phyloP scores from a whole-genome alignment of 2,797 vertebrate species.

The Neoniphon sammara region DNA sequence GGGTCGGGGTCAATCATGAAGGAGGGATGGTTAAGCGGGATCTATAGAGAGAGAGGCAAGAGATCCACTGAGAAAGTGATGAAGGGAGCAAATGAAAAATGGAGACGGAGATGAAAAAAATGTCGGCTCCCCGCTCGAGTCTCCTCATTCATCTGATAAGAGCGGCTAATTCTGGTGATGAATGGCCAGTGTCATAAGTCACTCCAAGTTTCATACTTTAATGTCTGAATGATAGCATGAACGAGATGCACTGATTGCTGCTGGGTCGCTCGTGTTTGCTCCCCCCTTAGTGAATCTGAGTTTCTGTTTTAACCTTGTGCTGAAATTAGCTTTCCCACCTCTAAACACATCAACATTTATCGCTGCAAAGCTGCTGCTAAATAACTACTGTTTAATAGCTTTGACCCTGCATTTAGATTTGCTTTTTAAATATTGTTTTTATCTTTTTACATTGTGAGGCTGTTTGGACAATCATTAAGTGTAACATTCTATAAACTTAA shows the following conservation, averaged over 20 bases:
- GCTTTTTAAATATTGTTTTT: neutral
- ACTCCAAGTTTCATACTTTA: conserved; percentile 63
- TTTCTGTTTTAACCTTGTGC: conserved; percentile 40
- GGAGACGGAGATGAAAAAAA: conserved; percentile 58
- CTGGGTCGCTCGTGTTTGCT: conserved; percentile 52
- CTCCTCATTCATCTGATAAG: conserved; percentile 75
- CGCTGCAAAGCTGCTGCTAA: neutral
- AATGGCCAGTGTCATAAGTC: conserved; percentile 63
- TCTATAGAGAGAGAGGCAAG: conserved; percentile 40
- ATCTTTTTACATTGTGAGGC: neutral
- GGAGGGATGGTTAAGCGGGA: conserved; percentile 49
- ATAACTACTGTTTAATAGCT: neutral
- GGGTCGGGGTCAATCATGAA: conserved; percentile 26
- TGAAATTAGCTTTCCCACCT: conserved; percentile 34
- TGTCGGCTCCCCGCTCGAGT: conserved; percentile 57
- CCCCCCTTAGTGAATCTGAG: conserved; percentile 45
- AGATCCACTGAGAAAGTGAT: conserved; percentile 53
- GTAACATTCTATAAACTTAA: neutral
- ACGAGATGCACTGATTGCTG: conserved; percentile 57
- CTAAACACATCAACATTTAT: conserved; percentile 22
- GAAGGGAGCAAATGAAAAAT: conserved; percentile 58
- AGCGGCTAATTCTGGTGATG: conserved; percentile 60
- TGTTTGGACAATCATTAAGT: neutral
- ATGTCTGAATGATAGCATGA: conserved; percentile 66
- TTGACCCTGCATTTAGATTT: neutral